phyloP scores from a whole-genome alignment of 2,888 invertebrate species.

The Malachius bipustulatus region DNA sequence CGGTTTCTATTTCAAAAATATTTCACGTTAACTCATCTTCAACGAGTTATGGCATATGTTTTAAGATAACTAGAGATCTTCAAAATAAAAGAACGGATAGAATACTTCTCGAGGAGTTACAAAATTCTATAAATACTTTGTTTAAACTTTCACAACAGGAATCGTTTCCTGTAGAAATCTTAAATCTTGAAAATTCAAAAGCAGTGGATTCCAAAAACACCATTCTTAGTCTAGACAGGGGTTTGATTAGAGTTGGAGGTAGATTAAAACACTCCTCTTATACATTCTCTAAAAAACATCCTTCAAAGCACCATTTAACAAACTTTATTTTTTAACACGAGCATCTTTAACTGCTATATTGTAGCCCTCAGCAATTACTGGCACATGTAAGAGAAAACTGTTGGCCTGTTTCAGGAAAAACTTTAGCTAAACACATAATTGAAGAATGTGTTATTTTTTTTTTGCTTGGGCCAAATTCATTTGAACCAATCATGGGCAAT shows the following conservation, averaged over 20 bases:
- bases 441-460: conserved; percentile 14
- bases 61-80: too few relatives aligned
- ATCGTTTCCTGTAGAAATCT: too few relatives aligned
- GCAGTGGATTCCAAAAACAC: too few relatives aligned
- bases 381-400: conserved; percentile 10
- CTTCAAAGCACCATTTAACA: conserved; percentile 14
- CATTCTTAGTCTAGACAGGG: too few relatives aligned
- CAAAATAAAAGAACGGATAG: too few relatives aligned
- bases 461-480: conserved; percentile 9
- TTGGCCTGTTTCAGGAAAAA: conserved; percentile 11
- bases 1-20: too few relatives aligned
- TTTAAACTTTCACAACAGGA: too few relatives aligned
- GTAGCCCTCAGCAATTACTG: conserved; percentile 10
- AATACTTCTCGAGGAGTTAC: too few relatives aligned
- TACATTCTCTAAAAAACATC: conserved; percentile 13
- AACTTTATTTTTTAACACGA: conserved; percentile 9
- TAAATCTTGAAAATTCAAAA: too few relatives aligned
- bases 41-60: too few relatives aligned
- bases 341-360: conserved; percentile 12
- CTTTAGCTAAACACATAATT: conserved; percentile 6
- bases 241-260: conserved; percentile 16
- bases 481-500: conserved; percentile 15
- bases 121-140: too few relatives aligned
- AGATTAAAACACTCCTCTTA: conserved; percentile 12
- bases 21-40: too few relatives aligned